These are phyloP conservation scores for Puffinus mauretanicus DNA, from an alignment of 2,113 vertebrate genomes.

Conservation along the genomic window DNA sequence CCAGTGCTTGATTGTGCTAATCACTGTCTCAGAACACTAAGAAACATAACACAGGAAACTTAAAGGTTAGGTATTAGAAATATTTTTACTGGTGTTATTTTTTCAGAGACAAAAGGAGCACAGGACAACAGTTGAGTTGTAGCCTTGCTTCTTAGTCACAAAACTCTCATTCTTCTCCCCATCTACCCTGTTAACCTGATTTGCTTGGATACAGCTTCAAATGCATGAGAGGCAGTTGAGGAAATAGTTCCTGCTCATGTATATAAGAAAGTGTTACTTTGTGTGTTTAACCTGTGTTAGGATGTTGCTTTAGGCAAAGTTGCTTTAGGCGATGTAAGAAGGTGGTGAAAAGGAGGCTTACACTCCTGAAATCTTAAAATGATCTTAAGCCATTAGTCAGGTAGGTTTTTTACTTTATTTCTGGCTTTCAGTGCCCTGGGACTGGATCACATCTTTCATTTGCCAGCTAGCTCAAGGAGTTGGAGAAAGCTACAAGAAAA, in stretches of 20 bases:
- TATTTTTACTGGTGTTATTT: neutral
- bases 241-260: neutral
- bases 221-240: neutral
- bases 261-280: neutral
- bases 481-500: neutral
- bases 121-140: neutral
- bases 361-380: neutral
- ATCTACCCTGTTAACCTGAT: neutral
- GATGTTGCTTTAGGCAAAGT: neutral
- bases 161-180: neutral
- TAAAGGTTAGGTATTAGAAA: neutral
- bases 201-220: conserved; percentile 13
- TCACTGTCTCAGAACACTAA: neutral
- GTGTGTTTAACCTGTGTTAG: neutral
- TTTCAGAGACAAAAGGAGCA: neutral
- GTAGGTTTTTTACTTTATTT: neutral
- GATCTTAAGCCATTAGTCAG: neutral
- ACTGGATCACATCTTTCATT: neutral
- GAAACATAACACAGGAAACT: neutral
- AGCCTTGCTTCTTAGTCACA: conserved; percentile 2
- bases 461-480: neutral
- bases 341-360: neutral
- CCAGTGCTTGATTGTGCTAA: neutral
- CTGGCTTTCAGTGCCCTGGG: neutral
- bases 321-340: neutral